Base-by-base conservation (phyloP, 1,140 invertebrate genomes). In the Cherax quadricarinatus region DNA sequence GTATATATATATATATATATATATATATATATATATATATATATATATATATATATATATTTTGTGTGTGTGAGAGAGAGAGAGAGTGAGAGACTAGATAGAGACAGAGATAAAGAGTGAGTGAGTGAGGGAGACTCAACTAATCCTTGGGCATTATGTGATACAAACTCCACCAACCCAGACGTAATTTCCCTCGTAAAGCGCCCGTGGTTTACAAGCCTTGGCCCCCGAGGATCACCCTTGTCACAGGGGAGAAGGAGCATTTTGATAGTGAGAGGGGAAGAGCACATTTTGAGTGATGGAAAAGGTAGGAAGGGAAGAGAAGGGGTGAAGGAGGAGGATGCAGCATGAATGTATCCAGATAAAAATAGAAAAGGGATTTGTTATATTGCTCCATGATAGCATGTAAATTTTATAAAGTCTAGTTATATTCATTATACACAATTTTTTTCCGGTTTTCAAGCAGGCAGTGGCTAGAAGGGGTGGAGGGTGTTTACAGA, bases 21-120 rank as follows among this genome's bases (percentile, higher is more conserved):
- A 41, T 41, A 41, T 41, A 41, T 41, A 41, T 41, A 41, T 41
- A 41, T 41, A 41, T 41, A 41, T 41, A 41, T 41, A 41, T 41
- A 41, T 41, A 41, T 41, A 41, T 41, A 41, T 41, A 41, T 41
- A 41, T 41, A 41, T 41, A 41, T 41, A 41, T 41, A 41, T 1
- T 41, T 1, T 41, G 30, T 41, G 30, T 7, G 21, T 30, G 51
- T 41, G 51, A 49, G 87, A 82, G 60, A 66, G 79, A 88, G 57
- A 66, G 60, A 82, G 87, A 88, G 78, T 66, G 78, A 81, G 57
- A 66, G 87, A 21, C n/a, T n/a, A 66, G 78, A 81, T 75, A 81
- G 53, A 49, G 86, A 81, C 78, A 81, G 18, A 30, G 85, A 75
- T 10, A 78, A 18, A 7, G 84, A 73, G 62, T 10, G 4, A 41